Base-by-base conservation (phyloP, 2,888 invertebrate genomes). In the Bhutanitis thaidina region DNA sequence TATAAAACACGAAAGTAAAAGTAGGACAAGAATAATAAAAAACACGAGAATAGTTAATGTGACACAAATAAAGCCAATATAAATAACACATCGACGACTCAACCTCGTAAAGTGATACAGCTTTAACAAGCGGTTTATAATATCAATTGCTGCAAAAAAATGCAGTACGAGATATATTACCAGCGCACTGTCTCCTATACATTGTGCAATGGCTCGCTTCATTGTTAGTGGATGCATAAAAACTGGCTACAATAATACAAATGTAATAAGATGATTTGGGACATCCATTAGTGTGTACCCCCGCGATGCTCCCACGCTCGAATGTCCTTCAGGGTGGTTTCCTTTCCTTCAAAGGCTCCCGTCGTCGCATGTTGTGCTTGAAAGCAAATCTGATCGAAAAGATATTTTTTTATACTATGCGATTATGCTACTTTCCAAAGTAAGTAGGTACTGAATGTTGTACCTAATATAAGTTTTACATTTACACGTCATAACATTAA, bases 291-390 rank as follows among this genome's bases (percentile, higher is more conserved):
- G 77, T 67, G 65, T 64, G 71, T 76, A 68, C 81, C 80, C 81
- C 82, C 80, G 73, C 69, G 74, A 58, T 57, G 79, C 77, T 86
- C 87, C 84, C 86, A 86, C 84, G 84, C 64, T 74, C 72, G 60
- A 70, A 74, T 76, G 75, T 78, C 65, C 67, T 65, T 60, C 62
- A 61, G 74, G 76, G 70, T 74, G 72, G 69, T 66, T 73, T 58
- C 64, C 69, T 64, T 67, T 60, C 65, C 60, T 58, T 58, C 56
- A 60, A 61, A 58, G 56, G 55, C 55, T 59, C 35, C 59, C 67
- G 63, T 62, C 60, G 58, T 63, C 62, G 55, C 59, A 54, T 55
- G 46, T 54, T 55, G 49, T 53, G 56, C 53, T 62, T 50, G 46
- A 58, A 61, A 60, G 61, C 52, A 59, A 60, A 56, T 55, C 43